Base-by-base conservation (phyloP, 2,888 invertebrate species). In the Acrocyrtus sp. region DNA sequence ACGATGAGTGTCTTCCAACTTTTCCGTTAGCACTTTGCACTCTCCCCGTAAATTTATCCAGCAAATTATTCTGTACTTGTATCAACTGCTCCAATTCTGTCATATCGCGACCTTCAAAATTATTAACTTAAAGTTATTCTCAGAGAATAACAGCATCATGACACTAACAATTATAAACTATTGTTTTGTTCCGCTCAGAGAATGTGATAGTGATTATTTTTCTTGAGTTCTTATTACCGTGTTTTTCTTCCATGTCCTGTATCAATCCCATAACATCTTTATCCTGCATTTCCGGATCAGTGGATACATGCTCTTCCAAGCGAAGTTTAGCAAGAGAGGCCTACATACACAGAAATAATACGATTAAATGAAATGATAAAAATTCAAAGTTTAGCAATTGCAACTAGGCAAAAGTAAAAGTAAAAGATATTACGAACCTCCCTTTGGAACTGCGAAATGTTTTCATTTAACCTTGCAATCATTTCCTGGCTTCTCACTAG, bases 21-120 rank as follows among this genome's bases (percentile, higher is more conserved):
- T 93, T 87, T 91, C 89, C 85, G 94, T 94, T 86, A 94, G 90
- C 86, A 89, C 89, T 88, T 92, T 93, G 89, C 94, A 94, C 88
- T 94, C 93, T 85, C 88, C 89, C 85, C 93, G 92, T 87, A 94
- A n/a, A 90, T 90, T 92, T 93, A 88, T 93, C 93, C 91, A 94
- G 92, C 90, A 93, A 92, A 89, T 91, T 91, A 89, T 92, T 93
- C 90, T 94, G 94, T 87, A 91, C 92, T 87, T 91, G 91, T 87
- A 94, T 90, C 91, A 93, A 91, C 86, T 90, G 89, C 89, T 94
- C 94, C 88, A 94, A 90, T 87, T 92, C 93, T 88, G 90, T 90
- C 87, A 94, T 93, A 85, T 92, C 93, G 87, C 91, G 91, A 89
- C 90, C 93, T 93, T 91, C 87, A 90, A 51, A 27, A 58, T n/a